Evolutionary conservation across 2,888 invertebrate genomes (phyloP), one percentile per base, ranked within the genome.

Genomic region (Rambutsinella grinnellia): DNA sequence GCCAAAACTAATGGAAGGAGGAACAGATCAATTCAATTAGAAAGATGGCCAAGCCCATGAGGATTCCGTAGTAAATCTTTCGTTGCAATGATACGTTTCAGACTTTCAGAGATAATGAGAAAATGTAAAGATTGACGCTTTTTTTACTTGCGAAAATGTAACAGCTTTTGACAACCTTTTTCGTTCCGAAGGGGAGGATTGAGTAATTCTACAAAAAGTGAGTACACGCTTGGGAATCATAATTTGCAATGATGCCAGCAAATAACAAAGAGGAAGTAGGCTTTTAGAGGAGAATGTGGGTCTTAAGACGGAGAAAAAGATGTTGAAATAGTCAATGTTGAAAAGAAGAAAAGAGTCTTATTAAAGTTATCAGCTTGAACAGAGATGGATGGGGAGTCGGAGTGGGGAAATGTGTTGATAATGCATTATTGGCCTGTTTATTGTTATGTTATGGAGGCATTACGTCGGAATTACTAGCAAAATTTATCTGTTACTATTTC

Each of bases 101-200:
- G n/a, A n/a, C 54, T 54, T 24, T 21, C 19, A 28, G 17, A 28
- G 54, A 54, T 53, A 65, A 65, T 65, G 54, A 54, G 54, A 54
- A 65, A 54, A 54, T 54, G 54, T 54, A 17, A 36, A 36, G 13
- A 36, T 36, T 36, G 13, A 5, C 5, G 36, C 13, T 5, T 36
- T 5, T 13, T 36, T 36, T 36, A 13, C 36, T 36, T n/a, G 63
- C 23, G 28, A 53, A 49, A 53, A 28, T 36, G 54, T 65, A 65
- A 65, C 65, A 65, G 54, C 65, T 65, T 54, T 65, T 65, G 54
- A 65, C 54, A 65, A 65, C 36, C 62, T 24, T 62, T 49, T 53
- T 27, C n/a, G n/a, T 36, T 36, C 36, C 5, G 36, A 8, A 36
- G 5, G 13, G 36, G 36, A 36, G 13, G 6, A 54, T 51, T 27